Percentiles rank a stretch among this genome's conserved stretches.
phyloP scores from a whole-genome alignment of 2,113 vertebrate species.

The Rousettus leschenaultii region DNA sequence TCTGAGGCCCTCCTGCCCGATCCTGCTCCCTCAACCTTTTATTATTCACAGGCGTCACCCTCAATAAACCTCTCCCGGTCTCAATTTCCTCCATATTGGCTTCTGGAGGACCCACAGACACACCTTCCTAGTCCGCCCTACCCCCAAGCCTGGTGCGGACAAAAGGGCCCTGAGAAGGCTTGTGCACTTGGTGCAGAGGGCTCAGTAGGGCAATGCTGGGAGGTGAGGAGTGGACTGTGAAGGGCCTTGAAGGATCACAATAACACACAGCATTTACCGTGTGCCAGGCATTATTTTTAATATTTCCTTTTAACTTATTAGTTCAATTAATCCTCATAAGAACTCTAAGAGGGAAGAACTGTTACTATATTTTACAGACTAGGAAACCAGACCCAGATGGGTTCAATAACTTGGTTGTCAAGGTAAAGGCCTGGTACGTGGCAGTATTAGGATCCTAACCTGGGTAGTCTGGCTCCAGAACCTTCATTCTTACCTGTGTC shows the following conservation, averaged over 20 bases:
- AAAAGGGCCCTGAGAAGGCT: neutral
- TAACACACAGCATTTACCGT: neutral
- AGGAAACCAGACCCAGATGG: neutral
- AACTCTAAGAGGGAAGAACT: neutral
- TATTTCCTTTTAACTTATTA: neutral
- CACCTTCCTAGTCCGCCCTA: neutral
- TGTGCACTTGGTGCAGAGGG: neutral
- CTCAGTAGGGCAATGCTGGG: neutral
- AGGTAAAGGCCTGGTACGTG: neutral
- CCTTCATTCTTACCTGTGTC: neutral
- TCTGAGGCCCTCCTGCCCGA: neutral
- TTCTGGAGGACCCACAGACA: neutral
- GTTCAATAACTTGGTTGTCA: neutral
- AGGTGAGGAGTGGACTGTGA: neutral
- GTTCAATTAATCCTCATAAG: neutral
- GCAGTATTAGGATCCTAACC: neutral
- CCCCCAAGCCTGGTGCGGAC: neutral
- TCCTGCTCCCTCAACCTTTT: neutral
- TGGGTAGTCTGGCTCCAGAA: neutral
- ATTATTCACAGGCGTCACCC: neutral
- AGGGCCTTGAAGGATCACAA: neutral
- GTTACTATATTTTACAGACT: neutral
- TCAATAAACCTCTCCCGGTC: accelerated
- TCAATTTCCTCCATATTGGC: accelerated
- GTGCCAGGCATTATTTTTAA: too few relatives aligned